These are phyloP conservation scores for Zophobas atratus DNA, from an alignment of 1,140 invertebrate species.

Conservation along the genomic window DNA sequence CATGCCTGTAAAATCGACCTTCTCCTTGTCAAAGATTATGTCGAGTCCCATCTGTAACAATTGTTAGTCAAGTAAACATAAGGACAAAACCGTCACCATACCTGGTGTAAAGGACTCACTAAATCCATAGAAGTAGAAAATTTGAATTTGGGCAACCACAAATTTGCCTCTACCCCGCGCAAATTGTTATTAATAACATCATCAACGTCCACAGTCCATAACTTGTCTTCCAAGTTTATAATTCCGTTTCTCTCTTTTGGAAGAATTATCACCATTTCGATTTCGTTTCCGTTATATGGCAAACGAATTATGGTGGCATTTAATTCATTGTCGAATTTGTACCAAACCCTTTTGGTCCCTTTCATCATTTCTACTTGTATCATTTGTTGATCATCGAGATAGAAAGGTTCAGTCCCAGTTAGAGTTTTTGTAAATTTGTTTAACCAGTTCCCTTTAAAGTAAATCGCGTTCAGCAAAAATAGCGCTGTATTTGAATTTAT, in stretches of 20 bases:
- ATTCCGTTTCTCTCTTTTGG: conserved; percentile 76
- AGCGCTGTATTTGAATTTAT: conserved; percentile 74
- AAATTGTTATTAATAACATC: conserved; percentile 60
- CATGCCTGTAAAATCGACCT: conserved; percentile 73
- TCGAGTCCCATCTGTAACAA: conserved; percentile 72
- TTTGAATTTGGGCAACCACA: conserved; percentile 80
- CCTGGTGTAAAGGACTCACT: conserved; percentile 68
- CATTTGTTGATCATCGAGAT: conserved; percentile 63
- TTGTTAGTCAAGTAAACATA: no score
- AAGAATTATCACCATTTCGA: conserved; percentile 78
- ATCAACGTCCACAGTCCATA: conserved; percentile 39
- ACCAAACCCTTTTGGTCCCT: conserved; percentile 67
- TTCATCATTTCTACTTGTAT: conserved; percentile 78
- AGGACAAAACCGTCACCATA: conserved; percentile 59
- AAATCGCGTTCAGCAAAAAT: conserved; percentile 87
- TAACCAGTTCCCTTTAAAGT: conserved; percentile 86
- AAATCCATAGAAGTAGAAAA: conserved; percentile 76
- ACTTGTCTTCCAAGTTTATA: conserved; percentile 61
- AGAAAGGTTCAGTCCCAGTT: conserved; percentile 69
- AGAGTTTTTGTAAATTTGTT: conserved; percentile 69
- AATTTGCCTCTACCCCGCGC: conserved; percentile 57
- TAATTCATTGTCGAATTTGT: conserved; percentile 69
- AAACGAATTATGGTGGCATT: conserved; percentile 73
- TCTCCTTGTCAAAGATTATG: conserved; percentile 70
- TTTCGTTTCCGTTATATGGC: conserved; percentile 72